Base-by-base conservation (phyloP, 2,797 vertebrate genomes). In the Liasis olivaceus region DNA sequence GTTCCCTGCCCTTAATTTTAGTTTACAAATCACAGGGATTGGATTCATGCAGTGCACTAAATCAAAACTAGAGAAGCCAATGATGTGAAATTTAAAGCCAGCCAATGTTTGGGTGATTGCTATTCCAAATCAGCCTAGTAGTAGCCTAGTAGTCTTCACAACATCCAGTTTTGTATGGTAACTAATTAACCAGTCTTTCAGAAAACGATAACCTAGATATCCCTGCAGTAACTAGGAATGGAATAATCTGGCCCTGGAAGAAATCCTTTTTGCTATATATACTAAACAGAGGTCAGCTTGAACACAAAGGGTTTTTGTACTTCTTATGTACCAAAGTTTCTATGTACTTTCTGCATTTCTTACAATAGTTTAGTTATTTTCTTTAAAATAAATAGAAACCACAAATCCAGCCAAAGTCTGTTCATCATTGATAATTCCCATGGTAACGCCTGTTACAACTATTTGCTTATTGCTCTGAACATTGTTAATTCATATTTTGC, bases 311-410 rank as follows among this genome's bases (percentile, higher is more conserved):
- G 24, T 47, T 81, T 72, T 47, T 69, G 63, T 54, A 87, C 47
- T 51, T 56, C 31, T 60, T 54, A 24, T 22, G 42, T 81, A 81
- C 24, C 56, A 47, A 91, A n/a, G 8, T 2, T 26, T 69, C 63
- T 59, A 13, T 72, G 22, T 59, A 66, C 63, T 91, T 59, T 59
- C 28, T 72, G 26, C 31, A 58, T 72, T 31, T 69, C 51, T 86
- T 56, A 81, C 42, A 86, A 85, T 85, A 24, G 60, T 86, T 64
- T n/a, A 22, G 28, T n/a, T 66, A 31, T 64, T 91, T 66, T 14
- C n/a, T 13, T 56, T 51, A 24, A 64, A 91, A 86, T 91, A 91
- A 91, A 86, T 51, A 56, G 42, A 91, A 91, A 66, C 60, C 59
- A 59, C 20, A 54, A 87, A 87, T 28, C 63, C 26, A 20, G 36